Evolutionary conservation across 2,888 invertebrate genomes (phyloP).

Genomic region (Gandaritis pyraliata): DNA sequence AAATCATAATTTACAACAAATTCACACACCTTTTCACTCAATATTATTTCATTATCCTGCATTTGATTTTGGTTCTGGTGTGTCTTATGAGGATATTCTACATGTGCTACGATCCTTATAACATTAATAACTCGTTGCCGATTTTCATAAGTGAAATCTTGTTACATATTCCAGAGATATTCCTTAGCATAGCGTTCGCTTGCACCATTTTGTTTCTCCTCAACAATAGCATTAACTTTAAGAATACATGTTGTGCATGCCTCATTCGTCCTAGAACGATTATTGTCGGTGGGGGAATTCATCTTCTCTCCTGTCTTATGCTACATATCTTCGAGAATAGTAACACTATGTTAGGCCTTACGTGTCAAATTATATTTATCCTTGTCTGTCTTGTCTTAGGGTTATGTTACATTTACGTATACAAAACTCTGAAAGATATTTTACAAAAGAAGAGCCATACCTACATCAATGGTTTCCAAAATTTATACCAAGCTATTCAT

Average conservation of each 20-base stretch:
- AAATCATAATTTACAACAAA: slow-evolving; percentile 93
- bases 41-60: slow-evolving; percentile 94
- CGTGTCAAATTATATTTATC: slow-evolving; percentile 94
- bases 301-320: slow-evolving; percentile 91
- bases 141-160: slow-evolving; percentile 91
- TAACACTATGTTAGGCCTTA: slow-evolving; percentile 86
- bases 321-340: slow-evolving; percentile 91
- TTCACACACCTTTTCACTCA: slow-evolving; percentile 94
- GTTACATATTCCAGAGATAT: slow-evolving; percentile 93
- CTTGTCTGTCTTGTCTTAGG: slow-evolving; percentile 93
- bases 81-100: slow-evolving; percentile 94
- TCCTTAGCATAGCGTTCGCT: slow-evolving; percentile 95
- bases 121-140: slow-evolving; percentile 92
- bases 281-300: slow-evolving; percentile 90
- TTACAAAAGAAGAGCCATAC: slow-evolving; percentile 91
- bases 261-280: slow-evolving; percentile 91
- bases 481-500: slow-evolving; percentile 94
- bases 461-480: slow-evolving; percentile 91
- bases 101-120: slow-evolving; percentile 96
- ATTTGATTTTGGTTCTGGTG: slow-evolving; percentile 91
- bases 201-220: slow-evolving; percentile 93
- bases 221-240: slow-evolving; percentile 90
- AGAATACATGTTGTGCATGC: slow-evolving; percentile 87
- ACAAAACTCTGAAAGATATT: slow-evolving; percentile 90
- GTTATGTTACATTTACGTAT: slow-evolving; percentile 92